phyloP scores from a whole-genome alignment of 2,113 vertebrate species.

The Xiphophorus maculatus region DNA sequence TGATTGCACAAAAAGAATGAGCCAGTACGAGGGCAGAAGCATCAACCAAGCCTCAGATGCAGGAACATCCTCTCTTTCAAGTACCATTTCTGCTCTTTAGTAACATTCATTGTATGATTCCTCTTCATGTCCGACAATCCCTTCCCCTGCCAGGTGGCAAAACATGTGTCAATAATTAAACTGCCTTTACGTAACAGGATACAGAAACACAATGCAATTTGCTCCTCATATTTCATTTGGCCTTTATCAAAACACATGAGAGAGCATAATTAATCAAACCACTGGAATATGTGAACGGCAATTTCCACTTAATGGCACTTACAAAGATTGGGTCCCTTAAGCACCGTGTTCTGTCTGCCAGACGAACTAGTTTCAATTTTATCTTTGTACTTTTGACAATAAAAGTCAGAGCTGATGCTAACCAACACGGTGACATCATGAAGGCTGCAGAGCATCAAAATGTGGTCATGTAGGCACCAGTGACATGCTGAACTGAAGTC shows the following conservation, averaged over 20 bases:
- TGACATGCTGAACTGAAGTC: neutral
- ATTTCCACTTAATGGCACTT: slow-evolving; percentile 86
- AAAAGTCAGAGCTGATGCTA: slow-evolving; percentile 77
- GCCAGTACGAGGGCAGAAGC: slow-evolving; percentile 48
- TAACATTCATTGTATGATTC: slow-evolving; percentile 71
- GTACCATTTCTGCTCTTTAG: slow-evolving; percentile 49
- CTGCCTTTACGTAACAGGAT: slow-evolving; percentile 83
- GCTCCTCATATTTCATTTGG: slow-evolving; percentile 82
- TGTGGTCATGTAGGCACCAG: neutral
- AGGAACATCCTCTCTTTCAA: slow-evolving; percentile 65
- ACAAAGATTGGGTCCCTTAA: slow-evolving; percentile 85
- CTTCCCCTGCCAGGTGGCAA: slow-evolving; percentile 79
- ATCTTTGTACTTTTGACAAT: slow-evolving; percentile 78
- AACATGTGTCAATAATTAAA: slow-evolving; percentile 86
- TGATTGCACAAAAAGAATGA: slow-evolving; percentile 45
- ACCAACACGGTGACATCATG: slow-evolving; percentile 72
- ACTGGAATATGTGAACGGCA: slow-evolving; percentile 85
- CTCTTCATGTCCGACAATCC: slow-evolving; percentile 74
- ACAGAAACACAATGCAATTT: slow-evolving; percentile 82
- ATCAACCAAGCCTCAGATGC: slow-evolving; percentile 47
- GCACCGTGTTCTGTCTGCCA: slow-evolving; percentile 79
- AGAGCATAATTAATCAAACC: slow-evolving; percentile 85
- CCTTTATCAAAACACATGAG: slow-evolving; percentile 81
- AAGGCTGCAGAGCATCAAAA: slow-evolving; percentile 44
- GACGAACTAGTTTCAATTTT: slow-evolving; percentile 82